Conservation (phyloP, 2,888 invertebrate genomes). For the Mesopsocus fuscifrons region DNA sequence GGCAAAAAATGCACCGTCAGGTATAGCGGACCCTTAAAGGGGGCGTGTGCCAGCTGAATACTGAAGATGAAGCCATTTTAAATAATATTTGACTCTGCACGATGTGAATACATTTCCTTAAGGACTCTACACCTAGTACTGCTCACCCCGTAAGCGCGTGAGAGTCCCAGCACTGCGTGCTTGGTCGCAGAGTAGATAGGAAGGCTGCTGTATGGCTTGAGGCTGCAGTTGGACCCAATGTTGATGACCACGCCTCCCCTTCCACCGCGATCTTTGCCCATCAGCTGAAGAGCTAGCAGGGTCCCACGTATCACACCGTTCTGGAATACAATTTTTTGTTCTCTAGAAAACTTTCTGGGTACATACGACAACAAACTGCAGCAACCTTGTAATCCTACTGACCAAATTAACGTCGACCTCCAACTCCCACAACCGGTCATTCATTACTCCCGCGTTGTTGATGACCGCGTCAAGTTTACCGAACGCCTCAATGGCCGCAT, state of each 20-base stretch:
- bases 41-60: too few relatives aligned
- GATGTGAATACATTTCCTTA: too few relatives aligned
- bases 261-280: constrained; percentile 57
- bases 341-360: too few relatives aligned
- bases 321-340: constrained; percentile 26
- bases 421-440: constrained; percentile 23
- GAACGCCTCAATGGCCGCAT: constrained; percentile 42
- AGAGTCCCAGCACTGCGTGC: constrained; percentile 53
- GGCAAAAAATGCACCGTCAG: too few relatives aligned
- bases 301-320: constrained; percentile 61
- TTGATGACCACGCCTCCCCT: constrained; percentile 58
- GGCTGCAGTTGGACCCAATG: constrained; percentile 51
- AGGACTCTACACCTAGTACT: too few relatives aligned
- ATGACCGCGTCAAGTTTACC: constrained; percentile 19
- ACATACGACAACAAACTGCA: too few relatives aligned
- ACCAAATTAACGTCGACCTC: constrained; percentile 26
- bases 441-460: constrained; percentile 22
- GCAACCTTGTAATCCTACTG: constrained; percentile 12
- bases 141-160: constrained; percentile 49
- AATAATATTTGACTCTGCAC: too few relatives aligned
- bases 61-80: too few relatives aligned
- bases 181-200: constrained; percentile 63
- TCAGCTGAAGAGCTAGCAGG: constrained; percentile 48
- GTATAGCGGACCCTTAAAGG: too few relatives aligned
- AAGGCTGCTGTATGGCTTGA: constrained; percentile 46